Conservation (phyloP, 2,888 invertebrate genomes). For the Callyntrura sp. region DNA sequence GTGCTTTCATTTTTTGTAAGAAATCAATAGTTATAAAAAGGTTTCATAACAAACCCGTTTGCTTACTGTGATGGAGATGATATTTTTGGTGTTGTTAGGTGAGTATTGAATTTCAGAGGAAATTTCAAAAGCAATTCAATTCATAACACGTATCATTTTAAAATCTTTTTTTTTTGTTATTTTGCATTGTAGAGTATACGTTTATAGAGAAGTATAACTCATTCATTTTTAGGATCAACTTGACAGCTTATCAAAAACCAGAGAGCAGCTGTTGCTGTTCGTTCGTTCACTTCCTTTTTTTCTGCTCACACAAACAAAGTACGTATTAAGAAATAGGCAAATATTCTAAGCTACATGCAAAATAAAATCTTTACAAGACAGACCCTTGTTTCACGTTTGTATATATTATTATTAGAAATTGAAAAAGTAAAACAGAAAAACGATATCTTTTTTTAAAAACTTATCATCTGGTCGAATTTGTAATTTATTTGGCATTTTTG, state of each 20-base stretch:
- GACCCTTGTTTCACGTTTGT: neutral
- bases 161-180: neutral
- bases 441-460: constrained; percentile 9
- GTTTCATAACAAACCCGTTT: neutral
- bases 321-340: neutral
- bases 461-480: constrained; percentile 38
- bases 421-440: neutral
- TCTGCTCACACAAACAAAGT: constrained; percentile 23
- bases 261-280: constrained; percentile 53
- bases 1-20: neutral
- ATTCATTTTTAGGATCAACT: constrained; percentile 31
- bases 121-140: constrained; percentile 17
- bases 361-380: neutral
- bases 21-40: neutral
- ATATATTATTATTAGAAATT: constrained; percentile 3
- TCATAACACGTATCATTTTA: neutral
- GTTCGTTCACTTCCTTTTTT: constrained; percentile 29
- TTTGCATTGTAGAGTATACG: neutral
- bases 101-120: constrained; percentile 11
- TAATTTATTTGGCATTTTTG: constrained; percentile 57
- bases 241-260: constrained; percentile 49
- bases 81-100: constrained; percentile 5
- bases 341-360: constrained; percentile 34
- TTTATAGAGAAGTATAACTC: constrained; percentile 1
- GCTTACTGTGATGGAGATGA: neutral